Conservation (phyloP, 2,113 vertebrate species). For the Cyanoderma ruficeps region DNA sequence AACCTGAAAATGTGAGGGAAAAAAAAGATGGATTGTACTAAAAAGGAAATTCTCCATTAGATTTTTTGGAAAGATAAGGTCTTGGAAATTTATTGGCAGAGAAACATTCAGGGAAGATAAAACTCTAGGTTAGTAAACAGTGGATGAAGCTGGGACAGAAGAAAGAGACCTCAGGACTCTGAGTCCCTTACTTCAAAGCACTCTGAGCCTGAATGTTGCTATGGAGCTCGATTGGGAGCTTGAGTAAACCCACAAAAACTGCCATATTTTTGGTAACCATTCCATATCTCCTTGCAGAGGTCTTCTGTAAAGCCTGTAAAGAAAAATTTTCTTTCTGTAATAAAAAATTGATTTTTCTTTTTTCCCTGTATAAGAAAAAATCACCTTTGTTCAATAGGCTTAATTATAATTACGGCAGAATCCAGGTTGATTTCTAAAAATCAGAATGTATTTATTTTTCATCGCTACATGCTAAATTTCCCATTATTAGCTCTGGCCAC, state of each 20-base stretch:
- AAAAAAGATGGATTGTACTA: not conserved
- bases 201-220: not conserved
- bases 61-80: not conserved
- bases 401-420: not conserved
- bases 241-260: not conserved
- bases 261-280: not conserved
- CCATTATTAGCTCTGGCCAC: not conserved
- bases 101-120: not conserved
- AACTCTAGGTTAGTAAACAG: not conserved
- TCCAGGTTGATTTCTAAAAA: not conserved
- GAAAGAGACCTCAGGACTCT: not conserved
- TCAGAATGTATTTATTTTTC: not conserved
- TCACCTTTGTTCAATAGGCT: not conserved
- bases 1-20: not conserved
- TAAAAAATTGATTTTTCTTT: no score
- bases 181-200: not conserved
- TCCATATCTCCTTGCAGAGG: not conserved
- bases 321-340: no score
- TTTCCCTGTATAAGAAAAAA: not conserved
- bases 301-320: not conserved
- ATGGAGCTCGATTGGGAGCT: fast-evolving
- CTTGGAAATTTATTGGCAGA: not conserved
- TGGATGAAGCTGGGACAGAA: not conserved
- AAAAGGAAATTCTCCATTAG: not conserved
- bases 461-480: not conserved